Evolutionary conservation across 2,888 invertebrate genomes (phyloP).

Genomic region (Yponomeuta evonymella): DNA sequence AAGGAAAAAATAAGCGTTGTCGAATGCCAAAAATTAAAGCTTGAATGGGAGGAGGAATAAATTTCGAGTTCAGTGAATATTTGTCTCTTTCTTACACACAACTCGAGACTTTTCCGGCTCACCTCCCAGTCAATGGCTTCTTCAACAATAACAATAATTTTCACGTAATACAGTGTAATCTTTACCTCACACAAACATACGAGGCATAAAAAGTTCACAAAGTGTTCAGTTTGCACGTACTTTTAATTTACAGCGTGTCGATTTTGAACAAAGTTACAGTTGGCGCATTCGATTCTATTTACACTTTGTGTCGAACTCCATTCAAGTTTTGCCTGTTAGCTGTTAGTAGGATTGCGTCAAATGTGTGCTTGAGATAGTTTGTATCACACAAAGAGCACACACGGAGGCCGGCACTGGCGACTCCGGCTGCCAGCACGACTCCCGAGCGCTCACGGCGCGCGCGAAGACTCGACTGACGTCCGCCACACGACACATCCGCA

Average conservation of each 20-base stretch:
- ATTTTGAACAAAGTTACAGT: not conserved
- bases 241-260: not conserved
- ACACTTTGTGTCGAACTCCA: not conserved
- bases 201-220: not conserved
- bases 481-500: constrained; percentile 74
- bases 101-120: constrained; percentile 13
- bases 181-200: constrained; percentile 5
- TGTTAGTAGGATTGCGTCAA: not conserved
- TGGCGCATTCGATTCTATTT: not conserved
- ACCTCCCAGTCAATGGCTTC: constrained; percentile 19
- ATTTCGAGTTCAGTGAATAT: constrained; percentile 20
- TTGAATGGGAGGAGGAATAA: constrained; percentile 11
- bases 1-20: constrained; percentile 4
- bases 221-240: not conserved
- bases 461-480: constrained; percentile 70
- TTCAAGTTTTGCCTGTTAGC: not conserved
- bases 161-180: not conserved
- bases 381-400: constrained; percentile 9
- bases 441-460: constrained; percentile 49
- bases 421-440: not conserved
- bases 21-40: constrained; percentile 10
- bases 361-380: not conserved
- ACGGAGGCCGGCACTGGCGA: not conserved
- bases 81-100: constrained; percentile 17
- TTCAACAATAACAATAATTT: not conserved